These are phyloP conservation scores for Chaetophractus vellerosus DNA, from an alignment of 2,797 vertebrate species.

Conservation along the genomic window DNA sequence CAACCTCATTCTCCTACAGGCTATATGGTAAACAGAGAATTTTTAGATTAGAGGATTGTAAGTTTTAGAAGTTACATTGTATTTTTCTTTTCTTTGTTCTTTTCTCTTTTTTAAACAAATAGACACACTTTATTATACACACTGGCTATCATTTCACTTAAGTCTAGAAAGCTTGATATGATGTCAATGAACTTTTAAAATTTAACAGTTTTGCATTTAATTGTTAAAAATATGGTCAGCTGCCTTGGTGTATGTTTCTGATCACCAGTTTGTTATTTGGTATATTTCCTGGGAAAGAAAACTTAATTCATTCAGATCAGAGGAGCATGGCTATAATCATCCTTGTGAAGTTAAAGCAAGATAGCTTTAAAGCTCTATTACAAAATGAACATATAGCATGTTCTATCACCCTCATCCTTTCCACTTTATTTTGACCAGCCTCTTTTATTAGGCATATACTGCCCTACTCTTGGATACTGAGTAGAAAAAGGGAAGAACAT, in stretches of 20 bases:
- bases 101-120: background rate
- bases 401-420: background rate
- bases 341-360: background rate
- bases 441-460: background rate
- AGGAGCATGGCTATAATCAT: background rate
- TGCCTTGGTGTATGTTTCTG: background rate
- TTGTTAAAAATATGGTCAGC: constrained; percentile 34
- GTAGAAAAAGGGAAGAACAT: background rate
- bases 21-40: background rate
- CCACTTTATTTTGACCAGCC: background rate
- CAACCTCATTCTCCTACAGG: background rate
- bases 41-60: background rate
- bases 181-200: background rate
- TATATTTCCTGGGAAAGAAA: background rate
- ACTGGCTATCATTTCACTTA: background rate
- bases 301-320: background rate
- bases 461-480: background rate
- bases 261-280: constrained; percentile 6
- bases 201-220: background rate
- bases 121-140: background rate
- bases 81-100: background rate
- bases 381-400: background rate
- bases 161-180: background rate
- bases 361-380: background rate
- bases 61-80: background rate